A percentile compares a stretch with the other conserved stretches of the same genome.
These are phyloP conservation scores for Sigmodon hispidus DNA, from an alignment of 2,113 vertebrate genomes.

Conservation along the genomic window DNA sequence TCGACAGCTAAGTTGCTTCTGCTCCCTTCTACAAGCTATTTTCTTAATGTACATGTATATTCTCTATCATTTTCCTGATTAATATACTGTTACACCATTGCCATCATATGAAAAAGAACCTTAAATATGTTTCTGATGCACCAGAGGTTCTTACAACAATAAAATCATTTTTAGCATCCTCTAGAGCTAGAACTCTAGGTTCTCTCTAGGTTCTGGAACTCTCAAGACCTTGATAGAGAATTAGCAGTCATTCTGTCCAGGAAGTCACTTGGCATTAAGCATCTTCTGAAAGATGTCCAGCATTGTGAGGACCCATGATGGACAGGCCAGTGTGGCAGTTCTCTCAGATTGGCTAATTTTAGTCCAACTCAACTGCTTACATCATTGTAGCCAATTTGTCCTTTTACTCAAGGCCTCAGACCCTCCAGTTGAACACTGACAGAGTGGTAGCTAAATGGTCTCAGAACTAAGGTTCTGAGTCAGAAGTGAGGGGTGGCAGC, in stretches of 20 bases:
- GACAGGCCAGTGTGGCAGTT: neutral
- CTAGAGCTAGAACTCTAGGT: neutral
- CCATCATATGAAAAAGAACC: neutral
- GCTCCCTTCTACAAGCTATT: neutral
- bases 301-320: neutral
- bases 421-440: neutral
- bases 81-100: neutral
- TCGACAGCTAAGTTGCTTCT: neutral
- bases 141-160: neutral
- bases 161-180: neutral
- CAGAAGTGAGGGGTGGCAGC: rapidly evolving
- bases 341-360: too few species aligned
- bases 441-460: too few species aligned
- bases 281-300: neutral
- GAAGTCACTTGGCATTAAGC: neutral
- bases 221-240: neutral
- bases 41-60: neutral
- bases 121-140: neutral
- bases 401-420: neutral
- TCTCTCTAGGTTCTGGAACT: neutral
- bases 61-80: constrained; percentile 6
- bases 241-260: neutral
- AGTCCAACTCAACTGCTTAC: neutral
- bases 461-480: neutral
- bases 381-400: neutral